Evolutionary conservation across 2,113 vertebrate genomes (phyloP).

Genomic region (Ctenodactylus gundi): DNA sequence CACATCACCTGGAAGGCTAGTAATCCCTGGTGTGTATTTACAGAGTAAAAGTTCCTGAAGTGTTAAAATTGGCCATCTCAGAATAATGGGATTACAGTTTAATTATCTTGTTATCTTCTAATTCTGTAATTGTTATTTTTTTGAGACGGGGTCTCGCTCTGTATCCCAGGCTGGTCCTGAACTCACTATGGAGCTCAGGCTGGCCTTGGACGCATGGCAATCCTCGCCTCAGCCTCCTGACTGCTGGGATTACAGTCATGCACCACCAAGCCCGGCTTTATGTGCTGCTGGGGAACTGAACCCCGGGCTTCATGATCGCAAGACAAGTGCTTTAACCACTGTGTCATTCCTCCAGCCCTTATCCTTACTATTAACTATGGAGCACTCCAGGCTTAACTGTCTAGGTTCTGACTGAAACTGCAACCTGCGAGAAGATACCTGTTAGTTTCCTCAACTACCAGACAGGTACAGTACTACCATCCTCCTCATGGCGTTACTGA

Average conservation of each 20-base stretch:
- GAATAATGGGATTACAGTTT: background rate
- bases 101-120: background rate
- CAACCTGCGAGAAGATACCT: background rate
- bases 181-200: no score
- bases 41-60: no score
- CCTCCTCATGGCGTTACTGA: background rate
- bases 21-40: background rate
- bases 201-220: no score
- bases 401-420: slow-evolving; percentile 6
- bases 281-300: no score
- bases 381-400: background rate
- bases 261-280: no score
- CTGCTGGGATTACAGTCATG: no score
- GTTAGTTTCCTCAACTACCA: background rate
- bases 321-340: no score
- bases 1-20: background rate
- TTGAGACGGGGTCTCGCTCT: no score
- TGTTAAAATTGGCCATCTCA: background rate
- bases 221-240: no score
- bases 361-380: background rate
- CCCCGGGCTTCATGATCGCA: no score
- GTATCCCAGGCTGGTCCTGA: no score
- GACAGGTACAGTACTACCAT: background rate
- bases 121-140: slow-evolving; percentile 4
- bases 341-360: no score